phyloP scores from a whole-genome alignment of 2,113 vertebrate species.

The Ceyx cyanopectus region DNA sequence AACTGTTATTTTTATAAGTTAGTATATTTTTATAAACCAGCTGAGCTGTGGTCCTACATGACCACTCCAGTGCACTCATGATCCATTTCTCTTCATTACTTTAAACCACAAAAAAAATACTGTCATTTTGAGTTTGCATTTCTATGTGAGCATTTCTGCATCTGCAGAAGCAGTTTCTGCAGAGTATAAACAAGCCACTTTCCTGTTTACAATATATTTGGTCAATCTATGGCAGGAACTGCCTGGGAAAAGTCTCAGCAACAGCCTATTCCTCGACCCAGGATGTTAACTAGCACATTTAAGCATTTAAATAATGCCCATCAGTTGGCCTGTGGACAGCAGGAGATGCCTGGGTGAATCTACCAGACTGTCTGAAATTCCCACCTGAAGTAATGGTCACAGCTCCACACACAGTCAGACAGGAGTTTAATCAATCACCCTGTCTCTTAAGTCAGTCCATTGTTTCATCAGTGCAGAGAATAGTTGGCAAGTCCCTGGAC shows the following conservation, averaged over 20 bases:
- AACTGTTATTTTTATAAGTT: background rate
- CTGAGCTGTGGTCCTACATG: background rate
- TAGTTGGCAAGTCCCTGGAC: background rate
- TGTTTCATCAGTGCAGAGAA: background rate
- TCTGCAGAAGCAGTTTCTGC: background rate
- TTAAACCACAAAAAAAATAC: background rate
- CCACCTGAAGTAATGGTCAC: background rate
- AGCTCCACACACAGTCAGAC: background rate
- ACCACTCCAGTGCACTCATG: background rate
- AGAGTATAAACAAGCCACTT: background rate
- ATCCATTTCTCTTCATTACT: background rate
- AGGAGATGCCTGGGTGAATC: background rate
- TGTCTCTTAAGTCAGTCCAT: background rate
- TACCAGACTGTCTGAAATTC: background rate
- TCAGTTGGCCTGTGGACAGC: background rate
- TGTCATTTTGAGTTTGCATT: background rate
- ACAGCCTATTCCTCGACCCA: background rate
- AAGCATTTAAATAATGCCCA: background rate
- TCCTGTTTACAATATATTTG: background rate
- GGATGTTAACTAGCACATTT: background rate
- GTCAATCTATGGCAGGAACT: background rate
- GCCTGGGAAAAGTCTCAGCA: background rate
- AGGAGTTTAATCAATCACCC: background rate
- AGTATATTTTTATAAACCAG: background rate
- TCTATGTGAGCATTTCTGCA: background rate